phyloP scores from a whole-genome alignment of 2,888 invertebrate genomes.

The Microplitis manilae region DNA sequence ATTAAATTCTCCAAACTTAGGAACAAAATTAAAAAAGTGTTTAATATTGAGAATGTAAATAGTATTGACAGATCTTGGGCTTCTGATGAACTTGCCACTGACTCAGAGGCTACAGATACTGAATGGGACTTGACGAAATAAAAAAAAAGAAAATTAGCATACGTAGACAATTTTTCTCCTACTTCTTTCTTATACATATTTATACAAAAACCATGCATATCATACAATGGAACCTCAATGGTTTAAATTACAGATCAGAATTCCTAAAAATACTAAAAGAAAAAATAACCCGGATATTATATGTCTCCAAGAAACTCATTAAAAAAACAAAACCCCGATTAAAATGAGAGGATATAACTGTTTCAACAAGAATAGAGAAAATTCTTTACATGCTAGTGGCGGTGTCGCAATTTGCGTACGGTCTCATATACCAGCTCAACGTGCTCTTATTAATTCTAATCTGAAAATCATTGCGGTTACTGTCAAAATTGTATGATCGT shows the following conservation, averaged over 20 bases:
- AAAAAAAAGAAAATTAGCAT: too few relatives aligned
- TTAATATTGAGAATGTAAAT: background rate
- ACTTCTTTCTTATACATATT: background rate
- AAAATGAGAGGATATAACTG: background rate
- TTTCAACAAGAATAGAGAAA: conserved; percentile 37
- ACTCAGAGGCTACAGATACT: too few relatives aligned
- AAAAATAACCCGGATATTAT: background rate
- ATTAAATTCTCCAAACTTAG: background rate
- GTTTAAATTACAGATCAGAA: background rate
- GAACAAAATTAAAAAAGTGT: background rate
- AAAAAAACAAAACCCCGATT: background rate
- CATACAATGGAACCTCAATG: conserved; percentile 14
- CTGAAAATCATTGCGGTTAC: conserved; percentile 24
- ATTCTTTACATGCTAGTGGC: conserved; percentile 38
- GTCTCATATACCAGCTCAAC: conserved; percentile 30
- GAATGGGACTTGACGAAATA: too few relatives aligned
- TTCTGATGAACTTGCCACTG: too few relatives aligned
- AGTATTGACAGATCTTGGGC: too few relatives aligned
- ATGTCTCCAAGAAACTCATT: conserved; percentile 12
- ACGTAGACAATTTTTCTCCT: too few relatives aligned
- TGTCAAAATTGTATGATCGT: too few relatives aligned
- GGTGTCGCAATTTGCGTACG: conserved; percentile 42
- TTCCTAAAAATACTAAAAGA: background rate
- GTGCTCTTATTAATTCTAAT: conserved; percentile 36
- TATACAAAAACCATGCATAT: background rate